Conservation (phyloP, 2,797 vertebrate species). For the Coccyzus lansbergi region DNA sequence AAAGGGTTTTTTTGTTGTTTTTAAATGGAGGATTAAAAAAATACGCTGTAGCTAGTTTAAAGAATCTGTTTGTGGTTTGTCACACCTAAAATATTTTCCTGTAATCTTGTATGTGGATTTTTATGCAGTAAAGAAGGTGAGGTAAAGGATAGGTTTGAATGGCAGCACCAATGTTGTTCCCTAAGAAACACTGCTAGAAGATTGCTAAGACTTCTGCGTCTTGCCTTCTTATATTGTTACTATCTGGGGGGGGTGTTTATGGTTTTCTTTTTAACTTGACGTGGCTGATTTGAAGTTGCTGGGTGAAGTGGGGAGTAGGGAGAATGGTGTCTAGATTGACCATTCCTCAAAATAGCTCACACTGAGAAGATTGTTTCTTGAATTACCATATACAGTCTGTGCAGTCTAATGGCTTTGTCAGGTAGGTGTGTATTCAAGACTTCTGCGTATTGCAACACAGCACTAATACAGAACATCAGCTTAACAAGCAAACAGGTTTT, state of each 20-base stretch:
- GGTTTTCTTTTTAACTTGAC: no score
- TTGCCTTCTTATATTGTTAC: background rate
- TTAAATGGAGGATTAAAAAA: background rate
- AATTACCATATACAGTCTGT: background rate
- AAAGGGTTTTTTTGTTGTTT: background rate
- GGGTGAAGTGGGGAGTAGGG: no score
- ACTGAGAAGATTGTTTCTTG: background rate
- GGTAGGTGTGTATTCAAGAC: background rate
- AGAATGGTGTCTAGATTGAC: background rate
- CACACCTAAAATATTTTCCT: rapidly evolving
- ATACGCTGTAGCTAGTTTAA: background rate
- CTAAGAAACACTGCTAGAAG: background rate
- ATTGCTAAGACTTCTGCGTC: background rate
- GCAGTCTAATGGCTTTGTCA: background rate
- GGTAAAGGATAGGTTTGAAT: background rate
- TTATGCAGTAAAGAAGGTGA: background rate
- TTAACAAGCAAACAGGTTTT: background rate
- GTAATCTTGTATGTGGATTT: background rate
- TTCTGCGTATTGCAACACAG: background rate
- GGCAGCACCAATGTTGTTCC: background rate
- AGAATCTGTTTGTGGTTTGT: background rate
- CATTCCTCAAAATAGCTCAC: background rate
- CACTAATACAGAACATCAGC: background rate
- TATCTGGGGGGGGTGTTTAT: no score
- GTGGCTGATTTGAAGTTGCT: background rate